Evolutionary conservation across 2,888 invertebrate genomes (phyloP).

Genomic region (Nudaria mundana): DNA sequence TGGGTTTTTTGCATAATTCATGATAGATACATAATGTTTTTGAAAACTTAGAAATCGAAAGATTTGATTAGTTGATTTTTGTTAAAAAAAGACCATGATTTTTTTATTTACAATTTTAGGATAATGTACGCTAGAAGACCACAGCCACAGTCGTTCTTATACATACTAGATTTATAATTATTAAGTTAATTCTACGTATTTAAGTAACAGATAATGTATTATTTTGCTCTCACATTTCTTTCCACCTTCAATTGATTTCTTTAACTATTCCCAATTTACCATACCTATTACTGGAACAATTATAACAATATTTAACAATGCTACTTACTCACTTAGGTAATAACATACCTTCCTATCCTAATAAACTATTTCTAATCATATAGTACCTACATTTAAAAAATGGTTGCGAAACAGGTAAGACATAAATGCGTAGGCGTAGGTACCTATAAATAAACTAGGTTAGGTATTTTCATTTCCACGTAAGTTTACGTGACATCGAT

Average conservation of each 20-base stretch:
- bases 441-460: too few relatives aligned
- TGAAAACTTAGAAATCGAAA: background rate
- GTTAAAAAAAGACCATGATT: slow-evolving; percentile 54
- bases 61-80: too few relatives aligned
- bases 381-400: too few relatives aligned
- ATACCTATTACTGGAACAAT: slow-evolving; percentile 10
- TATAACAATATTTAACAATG: slow-evolving; percentile 26
- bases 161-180: too few relatives aligned
- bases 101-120: slow-evolving; percentile 44
- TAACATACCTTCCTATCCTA: too few relatives aligned
- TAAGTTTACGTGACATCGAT: too few relatives aligned
- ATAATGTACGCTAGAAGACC: slow-evolving; percentile 48
- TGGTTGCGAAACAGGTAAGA: too few relatives aligned
- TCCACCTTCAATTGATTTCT: slow-evolving; percentile 16
- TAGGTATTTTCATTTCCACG: too few relatives aligned
- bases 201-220: slow-evolving; percentile 6
- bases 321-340: slow-evolving; percentile 14
- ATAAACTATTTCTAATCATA: slow-evolving; percentile 5
- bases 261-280: slow-evolving; percentile 29
- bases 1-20: too few relatives aligned
- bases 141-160: slow-evolving; percentile 68
- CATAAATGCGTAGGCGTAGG: too few relatives aligned
- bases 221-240: too few relatives aligned
- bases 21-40: background rate
- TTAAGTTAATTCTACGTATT: slow-evolving; percentile 11